These are phyloP conservation scores for Notiomystis cincta DNA, from an alignment of 2,113 vertebrate species.

Conservation along the genomic window DNA sequence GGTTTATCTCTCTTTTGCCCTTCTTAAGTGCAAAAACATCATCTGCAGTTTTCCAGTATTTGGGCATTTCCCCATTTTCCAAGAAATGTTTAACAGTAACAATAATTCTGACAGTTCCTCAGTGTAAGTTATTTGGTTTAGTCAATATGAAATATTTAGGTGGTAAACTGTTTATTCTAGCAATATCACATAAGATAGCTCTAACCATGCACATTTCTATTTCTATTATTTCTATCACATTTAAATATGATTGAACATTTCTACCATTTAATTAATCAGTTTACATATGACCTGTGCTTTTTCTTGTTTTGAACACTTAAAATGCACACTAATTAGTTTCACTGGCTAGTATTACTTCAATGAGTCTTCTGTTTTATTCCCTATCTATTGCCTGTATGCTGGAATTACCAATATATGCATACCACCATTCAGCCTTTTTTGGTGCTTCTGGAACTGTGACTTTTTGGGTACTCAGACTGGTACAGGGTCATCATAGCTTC, in stretches of 20 bases:
- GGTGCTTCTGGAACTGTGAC: not conserved
- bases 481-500: not conserved
- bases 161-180: not conserved
- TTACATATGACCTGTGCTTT: not conserved
- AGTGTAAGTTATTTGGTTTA: not conserved
- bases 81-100: not conserved
- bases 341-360: not conserved
- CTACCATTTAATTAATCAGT: not conserved
- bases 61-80: not conserved
- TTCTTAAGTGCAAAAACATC: not conserved
- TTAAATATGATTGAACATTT: not conserved
- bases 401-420: not conserved
- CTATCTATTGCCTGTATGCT: not conserved
- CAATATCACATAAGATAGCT: not conserved
- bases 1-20: not conserved
- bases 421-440: not conserved
- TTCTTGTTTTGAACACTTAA: not conserved
- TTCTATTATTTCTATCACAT: no score
- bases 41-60: not conserved
- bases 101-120: not conserved
- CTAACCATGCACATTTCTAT: not conserved
- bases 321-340: not conserved
- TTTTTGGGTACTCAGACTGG: not conserved
- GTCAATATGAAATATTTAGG: not conserved
- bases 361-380: not conserved